Evolutionary conservation across 2,888 invertebrate genomes (phyloP), one percentile per base, ranked within the genome.

Genomic region (Drosophila kuntzei): DNA sequence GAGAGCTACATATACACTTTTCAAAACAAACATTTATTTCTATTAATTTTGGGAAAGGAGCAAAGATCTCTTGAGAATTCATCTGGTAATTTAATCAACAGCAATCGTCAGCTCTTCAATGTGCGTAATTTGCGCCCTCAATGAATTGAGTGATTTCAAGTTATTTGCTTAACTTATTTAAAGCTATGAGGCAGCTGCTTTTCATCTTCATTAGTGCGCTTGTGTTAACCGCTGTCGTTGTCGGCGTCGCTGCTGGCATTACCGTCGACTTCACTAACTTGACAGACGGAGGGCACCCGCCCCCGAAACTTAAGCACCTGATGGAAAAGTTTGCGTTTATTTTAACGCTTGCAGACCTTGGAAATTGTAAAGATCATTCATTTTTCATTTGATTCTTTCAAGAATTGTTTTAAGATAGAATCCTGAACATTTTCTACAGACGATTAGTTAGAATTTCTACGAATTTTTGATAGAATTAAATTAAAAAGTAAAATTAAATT

Each of bases 151-250:
- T 39, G 61, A 64, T 62, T 64, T 51, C 59, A 34, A 65, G 63
- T 59, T 72, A 68, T 86, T 87, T 82, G 51, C 69, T 44, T 43
- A 75, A 69, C 66, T 83, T 53, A 83, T 78, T 86, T 59, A 58
- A 37, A 27, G 25, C 36, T 27, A 58, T 9, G 58, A 55, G 36
- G 41, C 49, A 59, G 50, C 61, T 57, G 57, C 63, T 59, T 62
- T 71, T 74, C 71, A 77, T 86, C 80, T 77, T 82, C 80, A 80
- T 82, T 86, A 82, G 74, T 43, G 57, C 44, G 44, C 60, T 74
- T 77, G 69, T 80, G 77, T 60, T 65, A 63, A 59, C 22, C 46
- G 12, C 36, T 25, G 32, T 39, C 55, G 32, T 27, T 27, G 34
- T 39, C 46, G 41, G 12, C 4, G 25, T 32, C 8, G 39, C 43